Base-by-base conservation (phyloP, 2,888 invertebrate species). In the Artemia sinica region DNA sequence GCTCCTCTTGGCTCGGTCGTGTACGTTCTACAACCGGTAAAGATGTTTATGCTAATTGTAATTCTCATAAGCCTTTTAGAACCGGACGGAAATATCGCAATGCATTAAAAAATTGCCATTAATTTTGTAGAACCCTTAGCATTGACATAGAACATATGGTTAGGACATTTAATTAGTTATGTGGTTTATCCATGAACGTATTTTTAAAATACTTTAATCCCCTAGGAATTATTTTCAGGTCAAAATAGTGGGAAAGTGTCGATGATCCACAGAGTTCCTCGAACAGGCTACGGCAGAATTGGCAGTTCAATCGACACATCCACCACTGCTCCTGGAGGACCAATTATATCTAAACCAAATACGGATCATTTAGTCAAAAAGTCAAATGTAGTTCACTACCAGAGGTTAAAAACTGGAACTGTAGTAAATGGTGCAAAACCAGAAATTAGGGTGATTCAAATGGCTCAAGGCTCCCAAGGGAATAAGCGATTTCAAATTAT, bases 281-380 rank as follows among this genome's bases (percentile, higher is more conserved):
- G 63, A 9, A 3, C 41, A 41, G 41, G 41, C 41, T 41, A 41
- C 6, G 63, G 63, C 63, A 28, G 14, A n/a, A 58, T 28, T 10
- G n/a, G 9, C 9, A 58, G 63, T 58, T 58, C 63, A n/a, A 41
- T 41, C 6, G 63, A 58, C 3, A 18, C 63, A 28, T 8, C 28
- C 14, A 58, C 63, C n/a, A 18, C 63, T 28, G 28, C 63, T 10
- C 28, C 63, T 9, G 28, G 28, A n/a, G 63, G 63, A 28, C 63
- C 63, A 58, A 58, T 58, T 10, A 58, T 58, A 58, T 58, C 63
- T n/a, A 58, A 58, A 28, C 63, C 63, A 18, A 58, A n/a, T 58
- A 8, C 63, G 28, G 28, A n/a, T 28, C 14, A 58, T 28, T 28
- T 18, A 58, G n/a, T 28, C n/a, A n/a, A 58, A 9, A 58, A 10